These are phyloP conservation scores for Aythya fuligula DNA, from an alignment of 2,797 vertebrate species.

Conservation along the genomic window DNA sequence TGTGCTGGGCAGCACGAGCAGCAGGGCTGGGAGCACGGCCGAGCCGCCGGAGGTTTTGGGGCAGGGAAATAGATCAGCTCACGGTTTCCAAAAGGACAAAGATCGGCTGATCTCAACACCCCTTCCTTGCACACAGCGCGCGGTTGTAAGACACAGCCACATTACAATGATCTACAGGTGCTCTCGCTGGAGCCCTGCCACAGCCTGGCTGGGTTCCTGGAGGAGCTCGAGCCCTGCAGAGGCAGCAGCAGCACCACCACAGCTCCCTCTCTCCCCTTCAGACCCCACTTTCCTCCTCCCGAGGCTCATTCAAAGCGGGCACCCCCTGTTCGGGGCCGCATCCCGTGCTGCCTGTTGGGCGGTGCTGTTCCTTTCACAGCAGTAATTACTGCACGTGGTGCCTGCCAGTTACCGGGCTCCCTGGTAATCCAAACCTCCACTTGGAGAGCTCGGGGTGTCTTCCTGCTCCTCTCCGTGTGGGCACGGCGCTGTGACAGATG, in stretches of 20 bases:
- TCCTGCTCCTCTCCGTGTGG: constrained; percentile 27
- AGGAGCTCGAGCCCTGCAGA: neutral
- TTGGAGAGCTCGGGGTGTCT: constrained; percentile 19
- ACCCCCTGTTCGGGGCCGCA: neutral
- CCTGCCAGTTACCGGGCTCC: constrained; percentile 14
- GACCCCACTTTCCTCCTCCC: neutral
- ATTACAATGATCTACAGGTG: constrained; percentile 25
- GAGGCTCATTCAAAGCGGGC: rapidly evolving
- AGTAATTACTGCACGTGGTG: constrained; percentile 15
- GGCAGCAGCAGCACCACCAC: neutral
- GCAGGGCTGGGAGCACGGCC: neutral
- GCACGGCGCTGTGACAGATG: constrained; percentile 44
- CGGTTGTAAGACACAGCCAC: neutral
- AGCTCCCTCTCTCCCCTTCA: neutral
- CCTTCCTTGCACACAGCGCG: neutral
- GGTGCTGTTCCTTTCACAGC: neutral
- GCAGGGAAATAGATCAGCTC: neutral
- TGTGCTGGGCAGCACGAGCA: rapidly evolving
- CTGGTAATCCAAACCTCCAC: constrained; percentile 58
- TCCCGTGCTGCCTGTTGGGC: neutral
- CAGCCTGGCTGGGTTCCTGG: neutral
- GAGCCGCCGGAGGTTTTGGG: neutral
- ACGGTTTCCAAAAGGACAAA: neutral
- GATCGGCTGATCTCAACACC: neutral
- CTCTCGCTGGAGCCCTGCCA: constrained; percentile 35